A percentile compares a stretch with the other conserved stretches of the same genome.
phyloP scores from a whole-genome alignment of 2,113 vertebrate species.

The Anser cygnoides region DNA sequence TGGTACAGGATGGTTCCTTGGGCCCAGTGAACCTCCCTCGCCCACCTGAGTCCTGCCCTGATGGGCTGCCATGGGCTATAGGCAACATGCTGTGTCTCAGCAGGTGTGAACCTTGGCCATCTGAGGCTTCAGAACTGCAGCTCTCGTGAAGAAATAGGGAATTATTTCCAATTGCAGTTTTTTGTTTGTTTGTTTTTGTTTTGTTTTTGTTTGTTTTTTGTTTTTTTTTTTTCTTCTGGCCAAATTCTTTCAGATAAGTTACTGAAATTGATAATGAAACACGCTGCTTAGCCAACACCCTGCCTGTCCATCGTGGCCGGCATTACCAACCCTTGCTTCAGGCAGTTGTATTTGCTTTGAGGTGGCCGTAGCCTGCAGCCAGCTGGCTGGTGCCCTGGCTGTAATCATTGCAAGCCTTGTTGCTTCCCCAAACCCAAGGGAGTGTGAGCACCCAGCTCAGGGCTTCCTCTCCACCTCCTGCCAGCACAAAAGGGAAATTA shows the following conservation, averaged over 20 bases:
- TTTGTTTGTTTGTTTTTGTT: background rate
- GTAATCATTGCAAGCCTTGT: background rate
- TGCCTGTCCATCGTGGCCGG: background rate
- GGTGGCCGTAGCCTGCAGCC: background rate
- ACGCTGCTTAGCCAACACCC: background rate
- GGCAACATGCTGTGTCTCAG: background rate
- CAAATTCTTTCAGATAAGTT: background rate
- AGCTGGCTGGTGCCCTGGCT: background rate
- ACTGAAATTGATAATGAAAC: background rate
- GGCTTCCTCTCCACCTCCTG: background rate
- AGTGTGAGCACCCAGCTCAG: rapidly evolving
- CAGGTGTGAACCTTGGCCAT: background rate
- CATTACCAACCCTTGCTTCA: background rate
- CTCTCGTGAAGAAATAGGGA: background rate
- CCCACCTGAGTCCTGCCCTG: rapidly evolving
- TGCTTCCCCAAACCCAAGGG: background rate
- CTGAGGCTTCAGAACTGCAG: background rate
- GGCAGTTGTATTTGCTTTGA: background rate
- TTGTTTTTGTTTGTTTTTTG: background rate
- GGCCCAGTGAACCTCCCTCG: background rate
- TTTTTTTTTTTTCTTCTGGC: background rate
- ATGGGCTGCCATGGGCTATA: background rate
- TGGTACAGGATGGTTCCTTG: background rate
- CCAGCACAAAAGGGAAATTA: rapidly evolving
- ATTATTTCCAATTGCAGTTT: background rate